Percentiles rank a stretch among this genome's conserved stretches.
These are phyloP conservation scores for Eucriotettix oculatus DNA, from an alignment of 2,888 invertebrate genomes.

Conservation along the genomic window DNA sequence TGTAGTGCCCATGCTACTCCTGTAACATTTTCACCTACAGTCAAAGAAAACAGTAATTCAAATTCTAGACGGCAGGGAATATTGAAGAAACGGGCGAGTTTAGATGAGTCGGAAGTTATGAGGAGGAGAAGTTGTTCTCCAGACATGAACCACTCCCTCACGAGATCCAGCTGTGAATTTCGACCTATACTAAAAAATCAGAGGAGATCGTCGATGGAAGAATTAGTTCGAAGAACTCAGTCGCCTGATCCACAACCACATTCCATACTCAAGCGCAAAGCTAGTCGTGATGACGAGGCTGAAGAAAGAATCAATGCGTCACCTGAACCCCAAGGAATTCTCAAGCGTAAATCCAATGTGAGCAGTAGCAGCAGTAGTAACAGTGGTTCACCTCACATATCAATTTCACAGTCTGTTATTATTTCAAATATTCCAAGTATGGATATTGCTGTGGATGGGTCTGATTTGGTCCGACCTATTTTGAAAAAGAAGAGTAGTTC, in stretches of 20 bases:
- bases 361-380: slow-evolving; percentile 34
- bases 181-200: slow-evolving; percentile 50
- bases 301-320: slow-evolving; percentile 42
- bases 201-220: slow-evolving; percentile 52
- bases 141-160: slow-evolving; percentile 36
- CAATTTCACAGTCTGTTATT: slow-evolving; percentile 48
- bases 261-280: slow-evolving; percentile 51
- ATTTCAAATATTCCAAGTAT: slow-evolving; percentile 33
- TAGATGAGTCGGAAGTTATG: slow-evolving; percentile 61
- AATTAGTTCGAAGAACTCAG: slow-evolving; percentile 39
- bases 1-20: slow-evolving; percentile 34
- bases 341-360: slow-evolving; percentile 32
- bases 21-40: slow-evolving; percentile 65
- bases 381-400: slow-evolving; percentile 46
- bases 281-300: slow-evolving; percentile 38
- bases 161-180: slow-evolving; percentile 26
- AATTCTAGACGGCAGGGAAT: slow-evolving; percentile 45
- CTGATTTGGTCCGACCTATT: slow-evolving; percentile 51
- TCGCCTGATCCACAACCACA: slow-evolving; percentile 39
- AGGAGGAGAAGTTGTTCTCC: slow-evolving; percentile 52
- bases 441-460: slow-evolving; percentile 2
- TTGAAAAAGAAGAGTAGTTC: slow-evolving; percentile 67
- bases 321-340: slow-evolving; percentile 58
- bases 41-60: slow-evolving; percentile 33
- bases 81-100: slow-evolving; percentile 64